These are phyloP conservation scores for Bovichtus diacanthus DNA, from an alignment of 2,797 vertebrate genomes.

Conservation along the genomic window DNA sequence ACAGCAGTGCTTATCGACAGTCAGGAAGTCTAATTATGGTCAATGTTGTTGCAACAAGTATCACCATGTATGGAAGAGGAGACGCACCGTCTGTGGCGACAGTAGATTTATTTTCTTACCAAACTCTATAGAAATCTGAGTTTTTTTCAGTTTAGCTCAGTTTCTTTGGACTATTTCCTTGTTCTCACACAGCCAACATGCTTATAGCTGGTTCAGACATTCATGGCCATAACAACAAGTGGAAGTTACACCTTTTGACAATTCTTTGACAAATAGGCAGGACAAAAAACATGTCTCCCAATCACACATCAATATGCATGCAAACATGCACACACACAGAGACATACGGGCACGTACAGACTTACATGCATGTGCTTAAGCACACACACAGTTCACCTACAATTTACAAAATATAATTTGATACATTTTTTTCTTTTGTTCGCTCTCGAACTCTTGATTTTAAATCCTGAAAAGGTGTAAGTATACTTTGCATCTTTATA, in stretches of 20 bases:
- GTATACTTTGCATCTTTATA: background rate
- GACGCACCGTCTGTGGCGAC: background rate
- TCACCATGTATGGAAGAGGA: slow-evolving; percentile 1
- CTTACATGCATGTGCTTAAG: slow-evolving; percentile 46
- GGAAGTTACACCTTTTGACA: slow-evolving; percentile 36
- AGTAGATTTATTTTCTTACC: background rate
- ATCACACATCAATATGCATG: slow-evolving; percentile 60
- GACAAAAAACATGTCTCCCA: slow-evolving; percentile 44
- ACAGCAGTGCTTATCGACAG: slow-evolving; percentile 42
- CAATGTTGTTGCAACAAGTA: slow-evolving; percentile 1
- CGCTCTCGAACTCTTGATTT: background rate
- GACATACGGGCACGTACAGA: slow-evolving; percentile 46
- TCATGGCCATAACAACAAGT: slow-evolving; percentile 33
- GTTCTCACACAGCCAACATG: slow-evolving; percentile 56
- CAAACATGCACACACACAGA: slow-evolving; percentile 61
- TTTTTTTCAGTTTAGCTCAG: slow-evolving; percentile 9
- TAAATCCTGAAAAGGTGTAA: slow-evolving; percentile 31
- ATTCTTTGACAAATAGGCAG: slow-evolving; percentile 32
- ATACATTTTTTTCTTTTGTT: background rate
- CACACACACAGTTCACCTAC: slow-evolving; percentile 42
- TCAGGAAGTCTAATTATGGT: slow-evolving; percentile 30
- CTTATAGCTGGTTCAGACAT: slow-evolving; percentile 45
- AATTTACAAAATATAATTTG: slow-evolving; percentile 54
- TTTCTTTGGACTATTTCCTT: slow-evolving; percentile 4
- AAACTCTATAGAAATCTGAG: slow-evolving; percentile 19